These are phyloP conservation scores for Temnothorax longispinosus DNA, from an alignment of 1,140 invertebrate species.

Conservation along the genomic window DNA sequence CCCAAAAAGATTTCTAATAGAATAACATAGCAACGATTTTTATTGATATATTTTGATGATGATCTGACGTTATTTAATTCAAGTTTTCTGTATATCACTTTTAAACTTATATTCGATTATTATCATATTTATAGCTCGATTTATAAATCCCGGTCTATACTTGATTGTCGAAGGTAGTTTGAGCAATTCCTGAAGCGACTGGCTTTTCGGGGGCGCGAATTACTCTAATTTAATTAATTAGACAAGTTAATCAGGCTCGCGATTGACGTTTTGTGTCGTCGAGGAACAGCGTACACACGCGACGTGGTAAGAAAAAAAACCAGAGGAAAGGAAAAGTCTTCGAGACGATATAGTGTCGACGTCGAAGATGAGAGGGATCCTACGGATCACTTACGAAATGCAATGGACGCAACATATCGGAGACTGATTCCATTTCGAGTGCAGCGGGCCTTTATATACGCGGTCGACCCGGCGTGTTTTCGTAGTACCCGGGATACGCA, in stretches of 20 bases:
- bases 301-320: neutral
- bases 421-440: constrained; percentile 55
- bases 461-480: neutral
- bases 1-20: neutral
- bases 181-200: neutral
- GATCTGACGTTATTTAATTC: neutral
- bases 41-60: neutral
- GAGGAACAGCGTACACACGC: neutral
- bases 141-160: neutral
- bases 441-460: constrained; percentile 45
- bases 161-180: neutral
- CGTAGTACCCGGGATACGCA: neutral
- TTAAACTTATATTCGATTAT: neutral
- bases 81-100: neutral
- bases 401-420: constrained; percentile 54
- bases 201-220: neutral
- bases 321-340: neutral
- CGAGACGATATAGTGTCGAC: neutral
- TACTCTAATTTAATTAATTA: constrained; percentile 19
- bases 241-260: neutral
- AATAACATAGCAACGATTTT: neutral
- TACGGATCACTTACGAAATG: constrained; percentile 55
- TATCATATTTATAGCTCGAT: neutral
- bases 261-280: neutral
- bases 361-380: neutral